Base-by-base conservation (phyloP, 2,888 invertebrate species). In the Podabrus alpinus region DNA sequence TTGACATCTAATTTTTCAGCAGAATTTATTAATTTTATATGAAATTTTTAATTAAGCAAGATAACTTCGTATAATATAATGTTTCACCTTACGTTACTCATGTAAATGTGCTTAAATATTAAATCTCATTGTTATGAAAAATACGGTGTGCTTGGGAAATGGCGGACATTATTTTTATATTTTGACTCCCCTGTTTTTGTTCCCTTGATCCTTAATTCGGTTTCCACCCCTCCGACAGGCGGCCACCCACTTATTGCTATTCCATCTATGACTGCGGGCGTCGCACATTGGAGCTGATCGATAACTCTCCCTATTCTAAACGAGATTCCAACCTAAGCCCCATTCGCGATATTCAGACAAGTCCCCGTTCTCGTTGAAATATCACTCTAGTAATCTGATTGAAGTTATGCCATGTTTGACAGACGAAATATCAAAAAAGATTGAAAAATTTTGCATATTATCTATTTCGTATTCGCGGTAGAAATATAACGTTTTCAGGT, bases 161-260 rank as follows among this genome's bases (percentile, higher is more conserved):
- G 84, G 83, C 83, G 80, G 83, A 81, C 83, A 82, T 82, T 83
- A 84, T 85, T 84, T 83, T 84, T 85, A 84, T 84, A 84, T 84
- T 84, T 84, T 83, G 84, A 84, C 84, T 85, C 84, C 85, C 85
- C 85, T 84, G 83, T 85, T 85, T 85, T 84, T 84, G 83, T 84
- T 84, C 83, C 82, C 82, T 84, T 85, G 85, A 86, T 86, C 86
- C 85, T 84, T 86, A 86, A 85, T 86, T 86, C 85, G 84, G 83
- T 84, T 85, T 85, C 83, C 85, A 83, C 83, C 85, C 84, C 81
- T 80, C 75, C 77, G 80, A 79, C 77, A 77, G 78, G 78, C 80
- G 81, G 80, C 85, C 85, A 85, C 86, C 85, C 85, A 85, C 85
- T 85, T 85, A 86, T 85, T 85, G 85, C 85, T 86, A 85, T 86